Conservation (phyloP, 2,797 vertebrate species). For the Tapera naevia region DNA sequence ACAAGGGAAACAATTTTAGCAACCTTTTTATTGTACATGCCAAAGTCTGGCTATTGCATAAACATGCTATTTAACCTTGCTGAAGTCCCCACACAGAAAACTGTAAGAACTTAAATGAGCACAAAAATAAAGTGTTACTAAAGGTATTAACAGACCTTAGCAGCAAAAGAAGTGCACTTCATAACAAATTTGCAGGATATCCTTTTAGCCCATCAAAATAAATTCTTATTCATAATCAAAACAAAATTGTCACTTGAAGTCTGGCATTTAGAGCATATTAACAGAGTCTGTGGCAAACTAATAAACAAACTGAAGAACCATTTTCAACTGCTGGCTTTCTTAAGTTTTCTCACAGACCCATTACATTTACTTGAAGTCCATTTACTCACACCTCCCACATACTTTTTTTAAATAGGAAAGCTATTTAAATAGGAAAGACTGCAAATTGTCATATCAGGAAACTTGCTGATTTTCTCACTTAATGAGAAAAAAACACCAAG, state of each 20-base stretch:
- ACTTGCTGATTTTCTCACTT: not conserved
- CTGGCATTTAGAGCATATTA: not conserved
- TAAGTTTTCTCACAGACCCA: not conserved
- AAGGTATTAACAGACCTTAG: not conserved
- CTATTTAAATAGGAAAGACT: not conserved
- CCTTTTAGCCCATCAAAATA: not conserved
- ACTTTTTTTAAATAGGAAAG: too few species aligned
- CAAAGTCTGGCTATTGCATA: not conserved
- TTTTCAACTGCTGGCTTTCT: not conserved
- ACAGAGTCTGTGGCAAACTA: not conserved
- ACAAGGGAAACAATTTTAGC: not conserved
- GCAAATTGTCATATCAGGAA: not conserved
- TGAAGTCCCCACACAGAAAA: not conserved
- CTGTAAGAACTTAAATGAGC: not conserved
- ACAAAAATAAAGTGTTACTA: not conserved
- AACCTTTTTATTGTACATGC: not conserved
- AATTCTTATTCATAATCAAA: not conserved
- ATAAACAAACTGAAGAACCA: not conserved
- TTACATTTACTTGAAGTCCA: not conserved
- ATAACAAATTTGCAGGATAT: not conserved
- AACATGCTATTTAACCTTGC: not conserved
- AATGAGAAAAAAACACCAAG: not conserved
- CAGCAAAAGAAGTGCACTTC: not conserved
- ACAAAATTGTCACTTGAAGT: not conserved
- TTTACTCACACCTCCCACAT: not conserved